Evolutionary conservation across 2,888 invertebrate genomes (phyloP).

Genomic region (Synanthedon formicaeformis): DNA sequence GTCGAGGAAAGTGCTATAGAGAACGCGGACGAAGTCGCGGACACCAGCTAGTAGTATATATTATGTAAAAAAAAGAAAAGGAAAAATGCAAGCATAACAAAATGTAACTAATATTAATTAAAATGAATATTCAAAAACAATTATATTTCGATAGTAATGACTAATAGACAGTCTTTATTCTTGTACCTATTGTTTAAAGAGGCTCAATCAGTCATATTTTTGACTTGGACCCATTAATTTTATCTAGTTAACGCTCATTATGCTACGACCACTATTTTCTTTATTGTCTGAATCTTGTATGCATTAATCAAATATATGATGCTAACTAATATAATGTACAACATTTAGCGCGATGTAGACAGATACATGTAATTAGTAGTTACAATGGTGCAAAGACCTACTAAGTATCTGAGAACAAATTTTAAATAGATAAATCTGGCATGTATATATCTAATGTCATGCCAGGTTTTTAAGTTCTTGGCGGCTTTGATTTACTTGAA

Average conservation of each 20-base stretch:
- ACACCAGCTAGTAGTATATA: too few species aligned
- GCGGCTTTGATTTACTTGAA: too few species aligned
- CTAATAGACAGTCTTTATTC: constrained; percentile 4
- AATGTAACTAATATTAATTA: not conserved
- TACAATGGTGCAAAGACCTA: not conserved
- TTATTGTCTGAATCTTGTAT: constrained; percentile 30
- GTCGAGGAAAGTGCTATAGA: too few species aligned
- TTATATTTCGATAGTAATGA: constrained; percentile 2
- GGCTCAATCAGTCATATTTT: constrained; percentile 32
- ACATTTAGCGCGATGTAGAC: constrained; percentile 11
- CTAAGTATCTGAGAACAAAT: not conserved
- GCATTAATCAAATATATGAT: constrained; percentile 38
- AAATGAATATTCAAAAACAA: not conserved
- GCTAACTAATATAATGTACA: constrained; percentile 7
- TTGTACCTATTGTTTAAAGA: constrained; percentile 6
- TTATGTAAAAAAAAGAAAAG: too few species aligned
- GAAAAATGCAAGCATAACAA: too few species aligned
- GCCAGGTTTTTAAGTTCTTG: not conserved
- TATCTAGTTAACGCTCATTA: constrained; percentile 53
- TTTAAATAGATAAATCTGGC: not conserved
- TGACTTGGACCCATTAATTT: constrained; percentile 39
- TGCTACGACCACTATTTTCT: constrained; percentile 43
- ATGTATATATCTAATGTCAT: too few species aligned
- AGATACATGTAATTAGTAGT: constrained; percentile 1
- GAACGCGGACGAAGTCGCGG: too few species aligned